phyloP scores from a whole-genome alignment of 2,113 vertebrate species.

The Oncorhynchus nerka region DNA sequence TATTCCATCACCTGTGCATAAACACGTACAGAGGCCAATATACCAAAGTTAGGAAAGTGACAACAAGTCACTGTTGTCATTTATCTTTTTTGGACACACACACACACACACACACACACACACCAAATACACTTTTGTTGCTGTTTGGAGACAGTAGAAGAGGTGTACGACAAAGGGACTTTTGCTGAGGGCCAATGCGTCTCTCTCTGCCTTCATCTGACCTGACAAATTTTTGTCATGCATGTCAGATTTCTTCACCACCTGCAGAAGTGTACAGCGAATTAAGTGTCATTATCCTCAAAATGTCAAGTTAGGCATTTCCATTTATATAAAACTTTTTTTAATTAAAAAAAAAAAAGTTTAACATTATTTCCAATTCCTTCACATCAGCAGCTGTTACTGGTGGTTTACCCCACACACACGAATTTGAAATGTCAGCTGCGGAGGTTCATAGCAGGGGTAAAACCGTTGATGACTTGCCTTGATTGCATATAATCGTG shows the following conservation, averaged over 20 bases:
- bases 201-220: constrained; percentile 94
- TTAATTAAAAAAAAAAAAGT: too few relatives aligned
- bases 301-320: too few relatives aligned
- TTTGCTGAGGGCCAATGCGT: constrained; percentile 94
- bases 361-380: neutral
- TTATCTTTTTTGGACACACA: neutral
- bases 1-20: constrained; percentile 92
- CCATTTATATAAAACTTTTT: too few relatives aligned
- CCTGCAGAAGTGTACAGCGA: constrained; percentile 64
- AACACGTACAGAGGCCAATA: neutral
- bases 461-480: constrained; percentile 54
- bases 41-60: neutral
- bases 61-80: neutral
- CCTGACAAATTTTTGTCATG: constrained; percentile 97
- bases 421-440: too few relatives aligned
- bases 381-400: too few relatives aligned
- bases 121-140: constrained; percentile 91
- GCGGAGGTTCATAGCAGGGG: neutral
- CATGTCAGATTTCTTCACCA: constrained; percentile 96
- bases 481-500: constrained; percentile 90
- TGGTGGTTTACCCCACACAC: too few relatives aligned
- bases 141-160: constrained; percentile 93
- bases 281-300: too few relatives aligned
- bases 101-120: constrained; percentile 26
- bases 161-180: constrained; percentile 96